Evolutionary conservation across 2,113 vertebrate genomes (phyloP), one percentile per base, ranked within the genome.

Genomic region (Falcunculus frontatus): DNA sequence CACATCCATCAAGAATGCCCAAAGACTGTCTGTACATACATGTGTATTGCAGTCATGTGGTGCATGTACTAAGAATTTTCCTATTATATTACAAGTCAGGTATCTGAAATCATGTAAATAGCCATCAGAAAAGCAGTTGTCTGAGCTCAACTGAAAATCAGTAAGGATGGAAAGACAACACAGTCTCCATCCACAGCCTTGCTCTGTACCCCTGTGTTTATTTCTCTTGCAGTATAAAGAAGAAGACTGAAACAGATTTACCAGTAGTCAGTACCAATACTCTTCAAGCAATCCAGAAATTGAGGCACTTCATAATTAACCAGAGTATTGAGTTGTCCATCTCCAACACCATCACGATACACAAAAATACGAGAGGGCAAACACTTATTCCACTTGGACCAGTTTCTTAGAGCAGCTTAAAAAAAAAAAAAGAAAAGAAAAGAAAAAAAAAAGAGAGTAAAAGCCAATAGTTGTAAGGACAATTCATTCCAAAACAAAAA

Each of bases 321-420:
- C 65, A 99, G 92, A 0, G 98, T 98, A 68, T 98, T 97, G 26
- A 99, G 98, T 32, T 99, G 99, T 19, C 99, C 99, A 2, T 99
- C 99, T 8, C 99, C 99, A 17, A 99, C 99, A 1, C 99, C 99
- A 35, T 99, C 99, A 14, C 99, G 97, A 87, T 99, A 99, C 89
- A 99, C 98, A 3, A 99, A 97, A 86, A 99, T 98, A 21, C 99
- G 99, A 30, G 98, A 97, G 0, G 99, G 99, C 91, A 99, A 97
- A 89, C 94, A 97, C 14, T 95, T 96, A 53, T 99, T 99, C 96
- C 97, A 98, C 59, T 96, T 98, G 46, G 96, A 93, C 97, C 99
- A 99, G 3, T 98, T 97, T 75, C 98, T 98, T 11, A 99, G 96
- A 5, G 99, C 99, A 79, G 87, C 99, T 99, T 93, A 2, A 85